Conservation (phyloP, 2,113 vertebrate species). For the Megaleporinus macrocephalus region DNA sequence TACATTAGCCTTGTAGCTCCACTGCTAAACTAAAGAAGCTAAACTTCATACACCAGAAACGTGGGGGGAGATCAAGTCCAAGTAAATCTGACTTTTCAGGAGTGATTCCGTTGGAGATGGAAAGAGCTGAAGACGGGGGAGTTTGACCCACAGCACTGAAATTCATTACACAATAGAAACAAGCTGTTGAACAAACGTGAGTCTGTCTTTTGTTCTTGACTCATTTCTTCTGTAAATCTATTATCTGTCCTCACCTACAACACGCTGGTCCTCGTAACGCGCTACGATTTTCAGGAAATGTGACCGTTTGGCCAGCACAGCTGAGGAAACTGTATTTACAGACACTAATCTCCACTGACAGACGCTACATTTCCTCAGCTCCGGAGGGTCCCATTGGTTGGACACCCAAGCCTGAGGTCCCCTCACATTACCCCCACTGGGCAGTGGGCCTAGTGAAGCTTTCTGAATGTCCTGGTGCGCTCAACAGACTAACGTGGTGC, state of each 20-base stretch:
- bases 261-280: neutral
- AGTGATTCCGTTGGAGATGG: too few relatives aligned
- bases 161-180: slow-evolving; percentile 28
- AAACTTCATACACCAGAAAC: too few relatives aligned
- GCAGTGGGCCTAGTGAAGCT: neutral
- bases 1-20: too few relatives aligned
- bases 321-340: slow-evolving; percentile 40
- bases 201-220: neutral
- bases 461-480: neutral
- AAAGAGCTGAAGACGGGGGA: too few relatives aligned
- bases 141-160: slow-evolving; percentile 18
- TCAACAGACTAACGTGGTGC: too few relatives aligned
- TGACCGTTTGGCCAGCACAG: neutral
- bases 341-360: slow-evolving; percentile 32
- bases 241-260: slow-evolving; percentile 28
- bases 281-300: slow-evolving; percentile 36
- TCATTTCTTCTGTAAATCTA: slow-evolving; percentile 40
- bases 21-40: too few relatives aligned
- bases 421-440: neutral
- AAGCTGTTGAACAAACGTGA: slow-evolving; percentile 42
- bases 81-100: too few relatives aligned
- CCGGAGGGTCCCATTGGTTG: neutral
- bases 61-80: too few relatives aligned
- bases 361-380: slow-evolving; percentile 28
- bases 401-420: slow-evolving; percentile 4